Percentiles rank a stretch among this genome's conserved stretches.
phyloP scores from a whole-genome alignment of 1,140 invertebrate genomes.

The Macrosteles quadrilineatus region DNA sequence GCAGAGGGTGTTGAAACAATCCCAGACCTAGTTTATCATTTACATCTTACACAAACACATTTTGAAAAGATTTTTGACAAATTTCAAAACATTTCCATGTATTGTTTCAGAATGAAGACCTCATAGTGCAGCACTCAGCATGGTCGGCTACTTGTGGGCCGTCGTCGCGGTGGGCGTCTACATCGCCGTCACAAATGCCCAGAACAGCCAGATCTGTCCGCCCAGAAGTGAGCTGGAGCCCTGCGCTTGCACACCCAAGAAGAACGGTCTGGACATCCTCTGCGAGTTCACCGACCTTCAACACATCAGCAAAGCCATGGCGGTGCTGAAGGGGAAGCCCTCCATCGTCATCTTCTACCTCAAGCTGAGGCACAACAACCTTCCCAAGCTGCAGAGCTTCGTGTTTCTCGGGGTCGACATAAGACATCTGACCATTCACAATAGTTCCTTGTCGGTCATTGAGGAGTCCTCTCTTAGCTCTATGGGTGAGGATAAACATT shows the following conservation, averaged over 20 bases:
- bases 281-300: conserved; percentile 79
- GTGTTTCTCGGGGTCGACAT: conserved; percentile 86
- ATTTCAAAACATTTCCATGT: too few relatives aligned
- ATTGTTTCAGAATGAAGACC: conserved; percentile 32
- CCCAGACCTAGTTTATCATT: too few relatives aligned
- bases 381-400: conserved; percentile 79
- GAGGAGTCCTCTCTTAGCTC: conserved; percentile 82
- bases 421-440: conserved; percentile 82
- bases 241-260: conserved; percentile 79
- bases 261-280: conserved; percentile 80
- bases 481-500: conserved; percentile 62
- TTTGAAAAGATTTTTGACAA: too few relatives aligned
- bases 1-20: too few relatives aligned
- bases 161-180: background rate
- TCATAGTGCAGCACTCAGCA: conserved; percentile 15
- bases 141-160: conserved; percentile 29
- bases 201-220: conserved; percentile 67
- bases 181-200: conserved; percentile 38
- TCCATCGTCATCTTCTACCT: conserved; percentile 78
- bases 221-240: conserved; percentile 68
- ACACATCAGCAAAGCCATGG: conserved; percentile 74
- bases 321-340: conserved; percentile 67
- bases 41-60: too few relatives aligned
- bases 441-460: conserved; percentile 82
- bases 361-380: conserved; percentile 78